Percentiles rank a stretch among this genome's conserved stretches.
phyloP scores from a whole-genome alignment of 2,797 vertebrate genomes.

The Euphonia xanthogaster region DNA sequence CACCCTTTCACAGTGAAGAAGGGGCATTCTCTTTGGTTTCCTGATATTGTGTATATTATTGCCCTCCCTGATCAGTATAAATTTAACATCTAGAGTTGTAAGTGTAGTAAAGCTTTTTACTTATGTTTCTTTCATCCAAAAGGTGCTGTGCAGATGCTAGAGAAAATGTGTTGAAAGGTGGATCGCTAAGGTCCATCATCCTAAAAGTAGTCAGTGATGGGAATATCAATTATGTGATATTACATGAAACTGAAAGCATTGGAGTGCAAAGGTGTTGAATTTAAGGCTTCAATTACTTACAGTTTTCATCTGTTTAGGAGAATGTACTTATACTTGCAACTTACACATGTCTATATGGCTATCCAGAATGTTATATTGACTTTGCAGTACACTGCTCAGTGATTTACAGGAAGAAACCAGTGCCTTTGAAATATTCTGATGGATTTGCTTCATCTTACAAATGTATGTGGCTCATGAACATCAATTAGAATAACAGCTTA shows the following conservation, averaged over 20 bases:
- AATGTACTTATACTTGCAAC: background rate
- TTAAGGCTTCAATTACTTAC: background rate
- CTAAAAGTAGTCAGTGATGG: background rate
- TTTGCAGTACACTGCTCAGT: background rate
- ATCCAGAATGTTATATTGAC: background rate
- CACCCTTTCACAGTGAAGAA: background rate
- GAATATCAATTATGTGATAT: background rate
- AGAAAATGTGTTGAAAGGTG: background rate
- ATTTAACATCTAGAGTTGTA: background rate
- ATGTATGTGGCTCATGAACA: background rate
- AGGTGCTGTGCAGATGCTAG: background rate
- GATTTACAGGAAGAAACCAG: background rate
- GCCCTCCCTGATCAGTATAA: background rate
- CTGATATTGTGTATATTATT: background rate
- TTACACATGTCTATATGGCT: rapidly evolving
- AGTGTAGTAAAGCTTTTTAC: background rate
- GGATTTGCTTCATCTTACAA: background rate
- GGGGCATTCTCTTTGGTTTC: background rate
- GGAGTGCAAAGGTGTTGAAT: background rate
- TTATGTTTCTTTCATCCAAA: background rate
- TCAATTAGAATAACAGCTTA: background rate
- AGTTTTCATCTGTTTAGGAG: background rate
- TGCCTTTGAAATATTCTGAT: background rate
- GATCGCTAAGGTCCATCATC: background rate
- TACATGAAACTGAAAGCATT: background rate